Percentiles rank a stretch among this genome's conserved stretches.
Conservation (phyloP, 2,888 invertebrate genomes). For the Drosophila pseudotakahashii region DNA sequence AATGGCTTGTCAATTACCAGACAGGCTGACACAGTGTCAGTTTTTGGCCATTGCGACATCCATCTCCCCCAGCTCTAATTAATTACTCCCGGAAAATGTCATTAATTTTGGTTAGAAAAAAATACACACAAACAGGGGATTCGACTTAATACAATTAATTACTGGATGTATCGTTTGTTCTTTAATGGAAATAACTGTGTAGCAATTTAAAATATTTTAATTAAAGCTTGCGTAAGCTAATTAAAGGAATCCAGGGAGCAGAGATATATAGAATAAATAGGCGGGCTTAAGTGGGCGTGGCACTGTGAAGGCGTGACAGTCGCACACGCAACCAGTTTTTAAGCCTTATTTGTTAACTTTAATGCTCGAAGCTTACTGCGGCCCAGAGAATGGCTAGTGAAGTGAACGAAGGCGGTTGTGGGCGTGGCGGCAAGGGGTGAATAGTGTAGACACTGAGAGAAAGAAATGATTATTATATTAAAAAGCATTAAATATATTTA, state of each 20-base stretch:
- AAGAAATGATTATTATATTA: not conserved
- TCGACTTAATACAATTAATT: slow-evolving; percentile 35
- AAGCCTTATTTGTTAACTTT: slow-evolving; percentile 76
- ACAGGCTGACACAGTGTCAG: slow-evolving; percentile 53
- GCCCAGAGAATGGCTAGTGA: slow-evolving; percentile 10
- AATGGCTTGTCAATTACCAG: slow-evolving; percentile 77
- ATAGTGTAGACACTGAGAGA: not conserved
- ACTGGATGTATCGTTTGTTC: slow-evolving; percentile 35
- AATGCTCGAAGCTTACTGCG: slow-evolving; percentile 49
- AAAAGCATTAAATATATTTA: too few species aligned
- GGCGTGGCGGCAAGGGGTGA: slow-evolving; percentile 18
- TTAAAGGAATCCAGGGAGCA: slow-evolving; percentile 53
- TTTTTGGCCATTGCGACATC: slow-evolving; percentile 34
- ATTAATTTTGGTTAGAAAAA: slow-evolving; percentile 38
- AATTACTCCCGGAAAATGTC: slow-evolving; percentile 53
- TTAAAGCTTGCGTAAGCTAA: slow-evolving; percentile 66
- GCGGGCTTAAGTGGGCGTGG: slow-evolving; percentile 14
- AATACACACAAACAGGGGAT: not conserved
- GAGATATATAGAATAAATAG: slow-evolving; percentile 2
- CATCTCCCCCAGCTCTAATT: slow-evolving; percentile 46
- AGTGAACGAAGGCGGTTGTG: slow-evolving; percentile 18
- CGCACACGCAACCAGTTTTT: slow-evolving; percentile 67
- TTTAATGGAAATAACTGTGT: slow-evolving; percentile 44
- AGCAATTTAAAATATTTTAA: slow-evolving; percentile 63
- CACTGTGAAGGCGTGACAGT: slow-evolving; percentile 35